phyloP scores from a whole-genome alignment of 2,797 vertebrate genomes.

The Petrocephalus sullivani region DNA sequence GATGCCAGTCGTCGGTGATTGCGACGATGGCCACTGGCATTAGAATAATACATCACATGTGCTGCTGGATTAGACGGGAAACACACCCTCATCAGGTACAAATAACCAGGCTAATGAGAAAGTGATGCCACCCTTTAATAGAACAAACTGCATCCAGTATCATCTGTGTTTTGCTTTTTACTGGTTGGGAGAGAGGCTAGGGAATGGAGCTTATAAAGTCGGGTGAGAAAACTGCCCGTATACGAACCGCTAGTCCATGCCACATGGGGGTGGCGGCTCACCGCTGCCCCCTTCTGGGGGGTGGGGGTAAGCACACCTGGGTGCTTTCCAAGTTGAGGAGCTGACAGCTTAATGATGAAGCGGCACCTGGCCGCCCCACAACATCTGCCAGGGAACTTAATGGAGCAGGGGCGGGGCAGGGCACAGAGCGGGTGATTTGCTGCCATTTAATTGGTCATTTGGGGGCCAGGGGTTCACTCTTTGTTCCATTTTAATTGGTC shows the following conservation, averaged over 20 bases:
- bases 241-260: neutral
- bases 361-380: neutral
- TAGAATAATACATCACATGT: neutral
- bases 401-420: neutral
- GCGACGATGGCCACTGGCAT: neutral
- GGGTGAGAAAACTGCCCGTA: neutral
- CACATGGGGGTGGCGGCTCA: neutral
- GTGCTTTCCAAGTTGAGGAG: neutral
- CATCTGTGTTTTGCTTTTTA: neutral
- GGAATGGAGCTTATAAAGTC: too few species aligned
- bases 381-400: constrained; percentile 17
- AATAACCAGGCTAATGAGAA: neutral
- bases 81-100: neutral
- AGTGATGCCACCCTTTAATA: neutral
- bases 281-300: neutral
- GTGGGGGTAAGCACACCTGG: neutral
- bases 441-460: neutral
- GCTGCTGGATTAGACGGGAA: neutral
- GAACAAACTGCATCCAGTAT: neutral
- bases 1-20: neutral
- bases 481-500: neutral
- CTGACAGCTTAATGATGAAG: constrained; percentile 19
- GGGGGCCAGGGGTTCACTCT: neutral
- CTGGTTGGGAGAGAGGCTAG: too few species aligned
- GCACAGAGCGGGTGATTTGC: neutral